Percentiles rank a stretch among this genome's conserved stretches.
Conservation (phyloP, 2,888 invertebrate genomes). For the Limnephilus marmoratus region DNA sequence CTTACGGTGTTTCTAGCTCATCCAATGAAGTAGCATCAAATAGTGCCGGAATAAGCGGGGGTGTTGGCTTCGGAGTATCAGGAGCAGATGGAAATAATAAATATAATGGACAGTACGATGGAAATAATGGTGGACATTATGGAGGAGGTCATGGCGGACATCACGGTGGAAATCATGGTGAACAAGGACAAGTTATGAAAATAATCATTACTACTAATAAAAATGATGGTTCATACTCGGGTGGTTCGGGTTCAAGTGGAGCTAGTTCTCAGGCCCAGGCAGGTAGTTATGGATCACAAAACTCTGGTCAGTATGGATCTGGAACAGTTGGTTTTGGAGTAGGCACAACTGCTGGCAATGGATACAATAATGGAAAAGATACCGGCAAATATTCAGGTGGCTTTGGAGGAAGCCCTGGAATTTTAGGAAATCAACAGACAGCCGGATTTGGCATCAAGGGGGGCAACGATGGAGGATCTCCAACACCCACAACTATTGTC, state of each 20-base stretch:
- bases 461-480: background rate
- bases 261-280: background rate
- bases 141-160: background rate
- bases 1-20: background rate
- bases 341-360: slow-evolving; percentile 9
- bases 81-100: background rate
- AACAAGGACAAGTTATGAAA: background rate
- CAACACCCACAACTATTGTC: background rate
- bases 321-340: background rate
- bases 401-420: slow-evolving; percentile 70
- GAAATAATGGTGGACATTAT: background rate
- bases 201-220: background rate
- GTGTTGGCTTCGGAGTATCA: background rate
- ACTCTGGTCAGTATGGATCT: slow-evolving; percentile 11
- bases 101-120: background rate
- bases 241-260: slow-evolving; percentile 19
- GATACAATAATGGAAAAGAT: background rate
- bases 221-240: slow-evolving; percentile 9
- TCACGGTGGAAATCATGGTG: background rate
- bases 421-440: slow-evolving; percentile 68
- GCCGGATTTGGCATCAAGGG: slow-evolving; percentile 53
- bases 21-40: background rate
- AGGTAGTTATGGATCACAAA: slow-evolving; percentile 22
- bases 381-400: slow-evolving; percentile 68
- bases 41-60: background rate